These are phyloP conservation scores for Ciconia maguari DNA, from an alignment of 2,113 vertebrate species.

Conservation along the genomic window DNA sequence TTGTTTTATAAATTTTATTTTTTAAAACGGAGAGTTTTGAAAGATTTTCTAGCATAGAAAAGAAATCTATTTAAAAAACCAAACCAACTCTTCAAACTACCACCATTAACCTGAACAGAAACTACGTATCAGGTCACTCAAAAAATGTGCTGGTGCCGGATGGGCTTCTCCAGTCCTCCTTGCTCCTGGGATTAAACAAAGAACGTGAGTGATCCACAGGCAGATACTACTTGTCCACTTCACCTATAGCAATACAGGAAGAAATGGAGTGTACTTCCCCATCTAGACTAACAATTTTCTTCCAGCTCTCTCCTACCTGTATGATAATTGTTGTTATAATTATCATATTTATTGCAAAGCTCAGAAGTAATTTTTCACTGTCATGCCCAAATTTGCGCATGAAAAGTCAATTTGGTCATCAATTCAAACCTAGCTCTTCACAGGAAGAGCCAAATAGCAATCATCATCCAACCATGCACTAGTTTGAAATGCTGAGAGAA, in stretches of 20 bases:
- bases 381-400: not conserved
- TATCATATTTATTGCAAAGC: not conserved
- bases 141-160: not conserved
- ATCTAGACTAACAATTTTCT: not conserved
- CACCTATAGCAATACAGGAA: not conserved
- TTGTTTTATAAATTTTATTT: not conserved
- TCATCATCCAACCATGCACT: not conserved
- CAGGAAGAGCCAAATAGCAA: not conserved
- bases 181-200: not conserved
- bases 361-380: not conserved
- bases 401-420: not conserved
- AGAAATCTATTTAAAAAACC: not conserved
- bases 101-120: not conserved
- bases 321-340: not conserved
- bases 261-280: not conserved
- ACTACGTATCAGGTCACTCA: not conserved
- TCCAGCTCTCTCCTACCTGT: not conserved
- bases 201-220: accelerated
- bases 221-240: not conserved
- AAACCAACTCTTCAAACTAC: not conserved
- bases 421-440: not conserved
- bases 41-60: not conserved
- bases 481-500: not conserved
- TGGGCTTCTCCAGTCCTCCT: not conserved
- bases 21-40: not conserved